Evolutionary conservation across 2,113 vertebrate genomes (phyloP).

Genomic region (Sylvilagus bachmani): DNA sequence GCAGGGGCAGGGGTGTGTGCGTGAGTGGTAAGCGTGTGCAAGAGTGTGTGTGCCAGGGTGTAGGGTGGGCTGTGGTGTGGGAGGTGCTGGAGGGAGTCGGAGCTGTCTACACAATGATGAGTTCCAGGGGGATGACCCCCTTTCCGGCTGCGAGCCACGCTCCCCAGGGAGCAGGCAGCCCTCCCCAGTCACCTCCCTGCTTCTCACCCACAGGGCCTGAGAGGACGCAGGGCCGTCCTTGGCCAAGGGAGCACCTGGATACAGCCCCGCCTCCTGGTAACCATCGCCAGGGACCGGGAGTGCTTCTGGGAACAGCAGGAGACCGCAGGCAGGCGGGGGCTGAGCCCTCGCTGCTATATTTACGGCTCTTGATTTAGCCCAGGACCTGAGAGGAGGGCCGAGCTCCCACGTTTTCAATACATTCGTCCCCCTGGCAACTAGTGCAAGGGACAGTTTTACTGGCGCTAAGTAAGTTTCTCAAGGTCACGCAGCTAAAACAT

Average conservation of each 20-base stretch:
- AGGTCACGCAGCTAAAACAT: neutral
- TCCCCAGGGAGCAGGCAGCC: neutral
- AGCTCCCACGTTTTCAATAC: slow-evolving; percentile 17
- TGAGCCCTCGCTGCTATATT: slow-evolving; percentile 63
- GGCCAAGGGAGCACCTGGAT: slow-evolving; percentile 50
- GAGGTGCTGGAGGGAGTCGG: neutral
- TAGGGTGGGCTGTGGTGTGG: neutral
- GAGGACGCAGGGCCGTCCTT: neutral
- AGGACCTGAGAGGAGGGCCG: slow-evolving; percentile 62
- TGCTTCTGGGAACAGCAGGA: slow-evolving; percentile 65
- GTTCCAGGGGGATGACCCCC: neutral
- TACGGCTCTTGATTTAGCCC: slow-evolving; percentile 73
- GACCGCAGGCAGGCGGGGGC: slow-evolving; percentile 53
- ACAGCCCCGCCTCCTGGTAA: slow-evolving; percentile 55
- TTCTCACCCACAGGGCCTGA: neutral
- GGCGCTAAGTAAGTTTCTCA: slow-evolving; percentile 15
- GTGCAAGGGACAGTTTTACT: neutral
- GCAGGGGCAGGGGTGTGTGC: too few species aligned
- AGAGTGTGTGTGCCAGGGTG: neutral
- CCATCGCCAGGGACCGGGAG: slow-evolving; percentile 53
- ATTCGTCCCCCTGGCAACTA: slow-evolving; percentile 24
- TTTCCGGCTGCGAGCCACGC: neutral
- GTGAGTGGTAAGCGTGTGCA: neutral
- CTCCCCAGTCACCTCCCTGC: neutral
- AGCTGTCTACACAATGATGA: neutral